Evolutionary conservation across 2,113 vertebrate species (phyloP).

Genomic region (Pterocles gutturalis): DNA sequence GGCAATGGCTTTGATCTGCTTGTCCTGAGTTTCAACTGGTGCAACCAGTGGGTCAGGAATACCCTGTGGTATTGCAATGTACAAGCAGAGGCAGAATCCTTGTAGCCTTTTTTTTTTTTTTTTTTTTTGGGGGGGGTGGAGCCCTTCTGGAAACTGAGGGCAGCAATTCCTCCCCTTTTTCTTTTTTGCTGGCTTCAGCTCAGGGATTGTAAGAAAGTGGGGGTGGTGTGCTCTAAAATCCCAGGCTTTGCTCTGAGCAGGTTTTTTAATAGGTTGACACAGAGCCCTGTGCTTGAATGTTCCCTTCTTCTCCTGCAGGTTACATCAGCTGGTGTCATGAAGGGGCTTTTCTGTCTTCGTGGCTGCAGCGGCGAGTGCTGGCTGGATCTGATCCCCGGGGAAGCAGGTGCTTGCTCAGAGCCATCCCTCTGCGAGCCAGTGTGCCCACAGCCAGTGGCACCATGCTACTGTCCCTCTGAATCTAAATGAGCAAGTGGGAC

Average conservation of each 20-base stretch:
- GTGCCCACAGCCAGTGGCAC: background rate
- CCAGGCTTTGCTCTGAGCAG: background rate
- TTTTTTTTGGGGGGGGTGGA: background rate
- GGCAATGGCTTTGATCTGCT: background rate
- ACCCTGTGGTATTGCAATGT: background rate
- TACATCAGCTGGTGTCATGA: background rate
- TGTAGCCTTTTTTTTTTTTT: background rate
- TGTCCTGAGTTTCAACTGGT: background rate
- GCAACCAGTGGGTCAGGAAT: background rate
- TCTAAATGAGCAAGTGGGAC: background rate
- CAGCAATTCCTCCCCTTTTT: background rate
- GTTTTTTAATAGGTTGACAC: background rate
- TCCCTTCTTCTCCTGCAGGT: background rate
- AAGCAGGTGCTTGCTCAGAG: conserved; percentile 51
- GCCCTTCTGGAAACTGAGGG: background rate
- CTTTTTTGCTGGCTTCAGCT: background rate
- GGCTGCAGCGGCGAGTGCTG: fast-evolving
- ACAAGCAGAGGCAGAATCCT: background rate
- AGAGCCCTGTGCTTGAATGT: background rate
- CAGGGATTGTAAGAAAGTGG: background rate
- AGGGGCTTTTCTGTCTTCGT: background rate
- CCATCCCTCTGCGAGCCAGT: fast-evolving
- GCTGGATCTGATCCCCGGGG: background rate
- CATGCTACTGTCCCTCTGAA: background rate
- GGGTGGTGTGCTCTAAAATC: background rate